Evolutionary conservation across 2,888 invertebrate genomes (phyloP), one percentile per base, ranked within the genome.

Genomic region (Tholera decimalis): DNA sequence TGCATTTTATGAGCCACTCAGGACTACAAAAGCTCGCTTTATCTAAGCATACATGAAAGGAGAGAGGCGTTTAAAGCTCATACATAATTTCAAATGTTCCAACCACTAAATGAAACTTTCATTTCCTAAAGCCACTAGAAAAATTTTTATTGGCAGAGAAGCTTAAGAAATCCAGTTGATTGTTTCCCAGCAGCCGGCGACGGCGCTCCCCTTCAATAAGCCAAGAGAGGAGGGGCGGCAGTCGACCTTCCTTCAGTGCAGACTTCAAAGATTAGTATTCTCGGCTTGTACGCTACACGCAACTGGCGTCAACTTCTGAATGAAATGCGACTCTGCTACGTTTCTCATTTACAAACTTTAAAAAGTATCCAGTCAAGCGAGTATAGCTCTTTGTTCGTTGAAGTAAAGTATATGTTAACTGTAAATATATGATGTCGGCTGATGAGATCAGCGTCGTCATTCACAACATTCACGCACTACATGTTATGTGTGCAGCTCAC

Each of bases 381-480:
- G 78, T 78, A 56, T 78, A 66, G 24, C 79, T 80, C 76, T 88
- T 84, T 75, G 18, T 0, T 5, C 1, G 24, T 33, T 11, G n/a
- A 13, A 50, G 68, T 82, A 88, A 77, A 73, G 41, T 43, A 35
- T 44, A 15, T 43, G 20, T 26, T 24, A 43, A 63, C 46, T 53
- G 83, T 51, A 81, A 44, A 66, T 49, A n/a, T 15, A 26, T 51
- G 70, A 49, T 63, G 80, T 71, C 64, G 54, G 58, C 58, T 66
- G 85, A 85, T 81, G 85, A 83, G 88, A 89, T 86, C 82, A 84
- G 82, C 85, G 83, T 85, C 83, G 85, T 89, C 88, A 89, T 89
- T 89, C 85, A 89, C 76, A 72, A 84, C 79, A 87, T 92, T 92
- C 92, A 93, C 93, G 94, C 93, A 93, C 93, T 89, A 90, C 77